Evolutionary conservation across 1,140 invertebrate genomes (phyloP).

Genomic region (Leptoteleia sp.): DNA sequence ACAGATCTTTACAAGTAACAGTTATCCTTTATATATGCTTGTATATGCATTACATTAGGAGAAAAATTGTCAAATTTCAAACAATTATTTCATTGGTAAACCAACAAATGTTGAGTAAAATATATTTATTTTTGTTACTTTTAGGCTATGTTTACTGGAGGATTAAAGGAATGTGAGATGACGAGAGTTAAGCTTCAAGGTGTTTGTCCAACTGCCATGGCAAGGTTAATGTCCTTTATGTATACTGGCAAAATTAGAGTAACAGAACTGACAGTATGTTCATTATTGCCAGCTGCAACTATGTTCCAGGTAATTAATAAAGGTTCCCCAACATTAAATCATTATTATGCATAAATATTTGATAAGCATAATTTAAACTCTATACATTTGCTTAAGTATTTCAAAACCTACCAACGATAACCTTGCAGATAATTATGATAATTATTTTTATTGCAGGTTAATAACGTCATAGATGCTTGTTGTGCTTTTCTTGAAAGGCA

Average conservation of each 20-base stretch:
- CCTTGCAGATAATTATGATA: too few relatives aligned
- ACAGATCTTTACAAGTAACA: too few relatives aligned
- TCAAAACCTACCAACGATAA: too few relatives aligned
- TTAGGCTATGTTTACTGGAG: conserved; percentile 95
- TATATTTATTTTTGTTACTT: conserved; percentile 58
- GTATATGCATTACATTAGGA: too few relatives aligned
- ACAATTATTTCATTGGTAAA: too few relatives aligned
- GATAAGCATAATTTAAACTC: too few relatives aligned
- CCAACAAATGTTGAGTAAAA: too few relatives aligned
- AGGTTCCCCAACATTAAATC: too few relatives aligned
- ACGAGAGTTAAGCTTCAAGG: conserved; percentile 91
- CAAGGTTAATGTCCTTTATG: conserved; percentile 92
- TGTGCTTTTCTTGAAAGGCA: conserved; percentile 94
- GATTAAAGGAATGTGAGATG: conserved; percentile 93
- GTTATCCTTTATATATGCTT: too few relatives aligned
- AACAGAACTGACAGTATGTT: conserved; percentile 95
- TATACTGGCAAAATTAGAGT: conserved; percentile 94
- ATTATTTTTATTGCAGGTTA: conserved; percentile 86
- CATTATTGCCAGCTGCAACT: conserved; percentile 93
- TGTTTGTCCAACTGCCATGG: conserved; percentile 92
- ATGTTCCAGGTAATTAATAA: conserved; percentile 95
- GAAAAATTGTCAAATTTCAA: too few relatives aligned
- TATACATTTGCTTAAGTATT: too few relatives aligned
- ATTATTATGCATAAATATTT: too few relatives aligned
- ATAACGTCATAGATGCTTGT: conserved; percentile 94